These are phyloP conservation scores for Anorthoa munda DNA, from an alignment of 2,888 invertebrate genomes.

Conservation along the genomic window DNA sequence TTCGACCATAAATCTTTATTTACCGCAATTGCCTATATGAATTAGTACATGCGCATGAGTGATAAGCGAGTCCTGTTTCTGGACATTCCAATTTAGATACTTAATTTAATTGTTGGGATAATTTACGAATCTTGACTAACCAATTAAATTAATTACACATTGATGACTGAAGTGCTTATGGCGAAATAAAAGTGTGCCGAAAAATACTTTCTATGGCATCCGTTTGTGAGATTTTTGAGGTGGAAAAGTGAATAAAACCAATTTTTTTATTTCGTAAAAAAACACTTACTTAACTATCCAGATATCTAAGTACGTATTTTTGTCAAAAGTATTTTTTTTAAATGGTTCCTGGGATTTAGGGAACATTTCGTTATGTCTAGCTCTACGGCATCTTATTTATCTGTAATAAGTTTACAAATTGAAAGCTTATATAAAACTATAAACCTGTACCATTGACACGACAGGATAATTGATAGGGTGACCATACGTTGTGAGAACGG, in stretches of 20 bases:
- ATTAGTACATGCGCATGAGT: conserved; percentile 28
- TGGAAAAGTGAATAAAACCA: not conserved
- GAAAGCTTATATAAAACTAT: conserved; percentile 54
- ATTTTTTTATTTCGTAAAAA: too few relatives aligned
- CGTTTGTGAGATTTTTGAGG: not conserved
- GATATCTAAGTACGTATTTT: too few relatives aligned
- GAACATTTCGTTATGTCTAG: not conserved
- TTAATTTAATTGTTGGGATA: conserved; percentile 6
- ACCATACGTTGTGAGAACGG: conserved; percentile 69
- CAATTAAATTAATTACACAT: conserved; percentile 3
- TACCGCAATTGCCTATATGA: conserved; percentile 2
- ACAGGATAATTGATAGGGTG: conserved; percentile 72
- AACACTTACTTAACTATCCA: too few relatives aligned
- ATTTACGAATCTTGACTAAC: conserved; percentile 16
- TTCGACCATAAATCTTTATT: conserved; percentile 6
- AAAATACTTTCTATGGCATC: not conserved
- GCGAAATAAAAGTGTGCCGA: not conserved
- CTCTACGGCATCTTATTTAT: not conserved
- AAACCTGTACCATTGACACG: conserved; percentile 61
- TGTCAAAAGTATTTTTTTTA: not conserved
- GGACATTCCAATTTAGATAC: conserved; percentile 14
- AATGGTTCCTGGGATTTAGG: too few relatives aligned
- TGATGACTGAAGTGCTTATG: not conserved
- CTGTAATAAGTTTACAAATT: conserved; percentile 12
- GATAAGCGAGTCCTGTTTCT: conserved; percentile 38